A percentile compares a stretch with the other conserved stretches of the same genome.
These are phyloP conservation scores for Bombus waltoni DNA, from an alignment of 1,140 invertebrate genomes.

Conservation along the genomic window DNA sequence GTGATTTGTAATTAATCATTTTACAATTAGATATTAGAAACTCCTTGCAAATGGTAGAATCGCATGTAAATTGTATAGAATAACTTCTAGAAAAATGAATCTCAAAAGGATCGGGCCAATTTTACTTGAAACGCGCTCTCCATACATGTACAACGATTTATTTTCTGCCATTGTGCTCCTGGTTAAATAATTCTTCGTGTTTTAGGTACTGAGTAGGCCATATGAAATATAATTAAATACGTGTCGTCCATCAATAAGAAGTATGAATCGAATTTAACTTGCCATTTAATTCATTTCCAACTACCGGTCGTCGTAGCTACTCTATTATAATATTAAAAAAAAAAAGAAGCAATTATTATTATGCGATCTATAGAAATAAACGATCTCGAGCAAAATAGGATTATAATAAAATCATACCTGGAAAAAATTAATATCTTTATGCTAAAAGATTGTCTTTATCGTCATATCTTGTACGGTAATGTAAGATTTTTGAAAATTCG, in stretches of 20 bases:
- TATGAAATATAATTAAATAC: background rate
- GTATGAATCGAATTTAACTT: slow-evolving; percentile 8
- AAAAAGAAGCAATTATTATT: background rate
- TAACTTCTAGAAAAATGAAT: slow-evolving; percentile 56
- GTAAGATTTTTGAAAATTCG: background rate
- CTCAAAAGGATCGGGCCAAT: slow-evolving; percentile 22
- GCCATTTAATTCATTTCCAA: background rate
- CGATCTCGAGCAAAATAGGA: background rate
- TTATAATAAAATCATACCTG: background rate
- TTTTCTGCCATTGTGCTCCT: background rate
- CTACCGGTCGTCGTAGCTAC: background rate
- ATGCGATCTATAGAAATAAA: background rate
- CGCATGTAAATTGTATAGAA: slow-evolving; percentile 39
- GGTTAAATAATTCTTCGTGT: slow-evolving; percentile 15
- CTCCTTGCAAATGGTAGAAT: slow-evolving; percentile 37
- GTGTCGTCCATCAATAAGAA: slow-evolving; percentile 13
- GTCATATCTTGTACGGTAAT: background rate
- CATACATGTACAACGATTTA: background rate
- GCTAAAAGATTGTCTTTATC: background rate
- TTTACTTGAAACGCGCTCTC: slow-evolving; percentile 39
- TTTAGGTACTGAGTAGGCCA: slow-evolving; percentile 42
- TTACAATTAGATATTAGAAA: slow-evolving; percentile 40
- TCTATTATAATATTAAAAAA: background rate
- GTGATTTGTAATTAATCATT: slow-evolving; percentile 21
- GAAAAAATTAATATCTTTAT: background rate